These are phyloP conservation scores for Philhelius pedissequus DNA, from an alignment of 2,888 invertebrate genomes.

Conservation along the genomic window DNA sequence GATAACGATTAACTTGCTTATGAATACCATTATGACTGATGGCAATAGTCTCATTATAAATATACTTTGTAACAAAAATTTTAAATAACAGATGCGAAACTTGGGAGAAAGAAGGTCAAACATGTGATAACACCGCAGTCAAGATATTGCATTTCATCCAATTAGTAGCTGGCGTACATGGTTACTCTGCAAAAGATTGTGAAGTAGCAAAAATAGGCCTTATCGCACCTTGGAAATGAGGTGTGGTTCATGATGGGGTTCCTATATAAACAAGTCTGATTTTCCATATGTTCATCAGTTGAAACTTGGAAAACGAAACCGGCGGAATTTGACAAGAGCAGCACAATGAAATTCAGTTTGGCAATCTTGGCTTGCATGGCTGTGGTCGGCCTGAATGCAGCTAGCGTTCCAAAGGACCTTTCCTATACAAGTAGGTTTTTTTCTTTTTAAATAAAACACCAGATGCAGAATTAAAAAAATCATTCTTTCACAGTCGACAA, in stretches of 20 bases:
- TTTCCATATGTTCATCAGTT: too few relatives aligned
- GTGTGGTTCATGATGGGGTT: not conserved
- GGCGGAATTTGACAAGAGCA: not conserved
- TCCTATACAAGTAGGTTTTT: slow-evolving; percentile 25
- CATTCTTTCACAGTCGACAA: slow-evolving; percentile 69
- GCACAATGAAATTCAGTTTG: slow-evolving; percentile 73
- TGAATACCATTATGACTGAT: not conserved
- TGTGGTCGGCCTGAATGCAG: slow-evolving; percentile 72
- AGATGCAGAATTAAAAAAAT: not conserved
- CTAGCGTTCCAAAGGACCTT: slow-evolving; percentile 59
- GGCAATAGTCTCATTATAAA: not conserved
- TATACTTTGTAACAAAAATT: not conserved
- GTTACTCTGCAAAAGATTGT: too few relatives aligned
- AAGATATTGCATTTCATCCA: not conserved
- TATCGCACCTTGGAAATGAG: too few relatives aligned
- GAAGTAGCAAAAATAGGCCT: too few relatives aligned
- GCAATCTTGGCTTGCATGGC: slow-evolving; percentile 74
- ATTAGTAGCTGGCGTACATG: not conserved
- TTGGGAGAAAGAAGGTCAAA: not conserved
- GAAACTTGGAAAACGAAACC: too few relatives aligned
- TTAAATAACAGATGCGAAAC: not conserved
- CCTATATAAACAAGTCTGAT: too few relatives aligned
- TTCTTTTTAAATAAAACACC: not conserved
- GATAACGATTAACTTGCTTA: not conserved
- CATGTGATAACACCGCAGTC: not conserved